Evolutionary conservation across 2,113 vertebrate species (phyloP), one percentile per base, ranked within the genome.

Genomic region (Hypocryptadius cinnamomeus): DNA sequence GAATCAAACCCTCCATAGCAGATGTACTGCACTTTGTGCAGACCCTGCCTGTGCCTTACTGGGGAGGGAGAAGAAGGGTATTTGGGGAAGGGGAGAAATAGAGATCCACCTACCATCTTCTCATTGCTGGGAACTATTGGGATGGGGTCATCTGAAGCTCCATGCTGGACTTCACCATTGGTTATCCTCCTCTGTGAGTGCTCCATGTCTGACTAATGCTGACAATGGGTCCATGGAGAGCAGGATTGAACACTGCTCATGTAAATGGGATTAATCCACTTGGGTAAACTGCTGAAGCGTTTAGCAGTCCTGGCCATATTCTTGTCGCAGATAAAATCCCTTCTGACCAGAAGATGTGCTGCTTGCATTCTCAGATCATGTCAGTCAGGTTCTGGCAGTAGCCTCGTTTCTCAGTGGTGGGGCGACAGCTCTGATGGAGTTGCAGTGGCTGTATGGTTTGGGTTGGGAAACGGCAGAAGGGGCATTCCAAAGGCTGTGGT

Each of bases 381-480:
- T 42, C 44, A 44, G 30, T 56, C 48, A 8, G n/a, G 59, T 20
- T 57, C 71, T 87, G 80, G 70, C 51, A 82, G 57, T n/a, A 72
- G 51, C 30, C 39, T 35, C 18, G 2, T 82, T 79, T 54, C 54
- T 61, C 1, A 0, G 27, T 40, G 33, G 24, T 0, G 0, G 13
- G n/a, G 45, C 0, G 0, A 23, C 0, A 0, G 48, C 60, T 91
- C 30, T 59, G 31, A 30, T 0, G 1, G 74, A 69, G 28, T 24
- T 1, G 3, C 53, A 11, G 57, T 30, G 57, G 12, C 61, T 40
- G 25, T 63, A 21, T 3, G 5, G 15, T 48, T 83, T 76, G 71
- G 31, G 18, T 39, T 3, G 3, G 59, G 60, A 84, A 84, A 50
- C 4, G 2, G 40, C 77, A 83, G 37, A 73, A 81, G 8, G 54